These are phyloP conservation scores for Leptogaster cylindrica DNA, from an alignment of 2,888 invertebrate genomes.

Conservation along the genomic window DNA sequence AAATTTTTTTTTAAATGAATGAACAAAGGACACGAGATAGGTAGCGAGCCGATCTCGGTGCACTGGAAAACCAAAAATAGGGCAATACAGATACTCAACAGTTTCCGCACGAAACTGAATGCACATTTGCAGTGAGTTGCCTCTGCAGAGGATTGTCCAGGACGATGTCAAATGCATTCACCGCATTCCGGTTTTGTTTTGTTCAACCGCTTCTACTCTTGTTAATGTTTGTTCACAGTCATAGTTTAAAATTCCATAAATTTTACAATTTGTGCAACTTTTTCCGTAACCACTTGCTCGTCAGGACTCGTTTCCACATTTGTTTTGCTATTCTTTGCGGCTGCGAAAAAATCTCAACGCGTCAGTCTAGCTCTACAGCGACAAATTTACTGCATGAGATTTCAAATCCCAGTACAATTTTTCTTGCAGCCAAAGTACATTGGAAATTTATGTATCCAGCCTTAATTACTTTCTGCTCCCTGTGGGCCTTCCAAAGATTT, in stretches of 20 bases:
- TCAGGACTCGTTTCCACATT: too few relatives aligned
- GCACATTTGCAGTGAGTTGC: slow-evolving; percentile 2
- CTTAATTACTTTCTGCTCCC: too few relatives aligned
- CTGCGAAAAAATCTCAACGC: slow-evolving; percentile 10
- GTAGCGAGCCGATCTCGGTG: neutral
- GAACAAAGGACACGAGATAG: neutral
- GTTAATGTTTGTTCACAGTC: slow-evolving; percentile 21
- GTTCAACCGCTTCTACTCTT: neutral
- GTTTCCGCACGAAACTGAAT: slow-evolving; percentile 11
- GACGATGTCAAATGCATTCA: neutral
- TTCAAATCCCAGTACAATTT: too few relatives aligned
- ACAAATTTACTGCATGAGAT: too few relatives aligned
- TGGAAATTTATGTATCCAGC: too few relatives aligned
- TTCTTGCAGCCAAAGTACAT: too few relatives aligned
- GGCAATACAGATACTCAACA: slow-evolving; percentile 21
- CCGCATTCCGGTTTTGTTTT: neutral
- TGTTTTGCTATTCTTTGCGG: slow-evolving; percentile 6
- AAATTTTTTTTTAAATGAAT: slow-evolving; percentile 18
- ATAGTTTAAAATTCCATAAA: slow-evolving; percentile 41
- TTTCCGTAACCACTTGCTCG: neutral
- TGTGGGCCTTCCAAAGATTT: too few relatives aligned
- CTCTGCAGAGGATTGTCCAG: neutral
- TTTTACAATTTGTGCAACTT: slow-evolving; percentile 32
- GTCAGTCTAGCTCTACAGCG: slow-evolving; percentile 5
- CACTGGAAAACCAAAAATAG: slow-evolving; percentile 16